Conservation (phyloP, 2,888 invertebrate species). For the Drosophila conformis region DNA sequence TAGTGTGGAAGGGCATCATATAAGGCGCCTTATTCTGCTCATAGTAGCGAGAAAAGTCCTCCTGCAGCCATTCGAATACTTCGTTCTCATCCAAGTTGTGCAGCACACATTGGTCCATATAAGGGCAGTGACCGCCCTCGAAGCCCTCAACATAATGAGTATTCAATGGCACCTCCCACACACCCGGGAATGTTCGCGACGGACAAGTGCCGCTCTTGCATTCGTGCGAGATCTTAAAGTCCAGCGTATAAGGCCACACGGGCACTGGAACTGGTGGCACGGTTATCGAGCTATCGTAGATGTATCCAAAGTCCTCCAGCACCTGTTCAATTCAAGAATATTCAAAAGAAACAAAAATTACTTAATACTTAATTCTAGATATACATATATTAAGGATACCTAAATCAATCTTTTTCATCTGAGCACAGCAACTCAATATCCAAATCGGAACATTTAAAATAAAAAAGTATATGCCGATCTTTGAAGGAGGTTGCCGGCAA, state of each 20-base stretch:
- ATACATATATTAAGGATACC: background rate
- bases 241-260: slow-evolving; percentile 97
- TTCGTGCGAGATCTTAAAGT: slow-evolving; percentile 96
- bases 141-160: slow-evolving; percentile 94
- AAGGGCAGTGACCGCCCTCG: slow-evolving; percentile 96
- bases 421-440: background rate
- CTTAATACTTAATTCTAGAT: background rate
- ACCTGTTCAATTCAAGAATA: slow-evolving; percentile 87
- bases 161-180: slow-evolving; percentile 97
- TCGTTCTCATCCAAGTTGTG: slow-evolving; percentile 93
- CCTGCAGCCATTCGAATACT: slow-evolving; percentile 94
- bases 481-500: too few relatives aligned
- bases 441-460: background rate
- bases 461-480: background rate
- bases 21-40: slow-evolving; percentile 95
- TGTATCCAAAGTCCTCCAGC: slow-evolving; percentile 95
- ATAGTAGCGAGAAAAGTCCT: slow-evolving; percentile 94
- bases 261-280: slow-evolving; percentile 92
- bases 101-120: slow-evolving; percentile 95
- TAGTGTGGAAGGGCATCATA: slow-evolving; percentile 98
- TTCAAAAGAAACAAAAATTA: background rate
- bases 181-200: slow-evolving; percentile 94
- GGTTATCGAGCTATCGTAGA: slow-evolving; percentile 96
- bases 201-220: slow-evolving; percentile 97
- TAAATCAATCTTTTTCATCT: background rate